A percentile compares a stretch with the other conserved stretches of the same genome.
These are phyloP conservation scores for Oryzias curvinotus DNA, from an alignment of 2,113 vertebrate genomes.

Conservation along the genomic window DNA sequence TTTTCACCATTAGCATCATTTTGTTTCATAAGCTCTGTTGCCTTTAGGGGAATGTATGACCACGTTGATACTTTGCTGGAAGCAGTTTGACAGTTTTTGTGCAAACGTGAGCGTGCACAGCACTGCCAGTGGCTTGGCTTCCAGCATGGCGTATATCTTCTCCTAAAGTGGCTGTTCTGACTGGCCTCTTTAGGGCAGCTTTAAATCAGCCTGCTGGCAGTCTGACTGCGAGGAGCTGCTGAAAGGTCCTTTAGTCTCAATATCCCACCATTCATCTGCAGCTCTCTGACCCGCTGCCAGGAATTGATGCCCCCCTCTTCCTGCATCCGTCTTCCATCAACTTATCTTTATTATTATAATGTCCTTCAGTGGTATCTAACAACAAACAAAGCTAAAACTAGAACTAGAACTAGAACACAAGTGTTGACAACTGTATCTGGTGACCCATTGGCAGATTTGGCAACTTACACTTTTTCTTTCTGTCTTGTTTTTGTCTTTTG, in stretches of 20 bases:
- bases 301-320: slow-evolving; percentile 20
- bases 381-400: neutral
- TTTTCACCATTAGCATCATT: slow-evolving; percentile 9
- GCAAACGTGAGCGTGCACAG: slow-evolving; percentile 33
- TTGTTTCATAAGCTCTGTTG: slow-evolving; percentile 36
- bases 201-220: slow-evolving; percentile 65
- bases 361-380: neutral
- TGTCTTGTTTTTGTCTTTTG: slow-evolving; percentile 11
- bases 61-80: slow-evolving; percentile 8
- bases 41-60: slow-evolving; percentile 11
- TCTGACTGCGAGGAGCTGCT: slow-evolving; percentile 20
- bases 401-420: neutral
- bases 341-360: slow-evolving; percentile 52
- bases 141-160: slow-evolving; percentile 51
- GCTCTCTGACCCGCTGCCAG: slow-evolving; percentile 37
- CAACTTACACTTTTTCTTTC: slow-evolving; percentile 19
- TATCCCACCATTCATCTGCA: slow-evolving; percentile 18
- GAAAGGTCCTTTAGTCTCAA: slow-evolving; percentile 28
- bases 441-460: neutral
- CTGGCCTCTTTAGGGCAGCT: slow-evolving; percentile 51
- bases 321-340: slow-evolving; percentile 30
- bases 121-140: slow-evolving; percentile 34
- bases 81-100: slow-evolving; percentile 23
- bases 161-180: slow-evolving; percentile 56
- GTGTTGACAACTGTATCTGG: neutral